A percentile compares a stretch with the other conserved stretches of the same genome.
phyloP scores from a whole-genome alignment of 1,140 invertebrate species.

The Danaus melanippus region DNA sequence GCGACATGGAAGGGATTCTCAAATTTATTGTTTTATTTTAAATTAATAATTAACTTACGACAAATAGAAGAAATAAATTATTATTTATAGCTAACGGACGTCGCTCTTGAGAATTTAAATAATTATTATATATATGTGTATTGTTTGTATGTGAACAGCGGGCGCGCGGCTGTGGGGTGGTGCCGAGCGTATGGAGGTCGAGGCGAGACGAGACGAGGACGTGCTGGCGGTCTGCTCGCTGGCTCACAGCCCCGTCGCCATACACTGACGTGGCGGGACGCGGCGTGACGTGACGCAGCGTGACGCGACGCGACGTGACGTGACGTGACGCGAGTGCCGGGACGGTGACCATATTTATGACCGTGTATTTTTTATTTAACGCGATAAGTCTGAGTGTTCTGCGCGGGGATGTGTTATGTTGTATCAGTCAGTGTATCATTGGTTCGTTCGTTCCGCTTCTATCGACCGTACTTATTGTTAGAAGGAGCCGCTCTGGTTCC shows the following conservation, averaged over 20 bases:
- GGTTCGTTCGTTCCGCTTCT: constrained; percentile 54
- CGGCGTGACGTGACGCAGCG: constrained; percentile 9
- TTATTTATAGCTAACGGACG: too few species aligned
- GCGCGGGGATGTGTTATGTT: constrained; percentile 48
- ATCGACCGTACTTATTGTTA: constrained; percentile 61
- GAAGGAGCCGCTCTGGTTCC: constrained; percentile 23
- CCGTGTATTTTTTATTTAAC: constrained; percentile 68
- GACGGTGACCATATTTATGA: constrained; percentile 64
- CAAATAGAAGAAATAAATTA: too few species aligned
- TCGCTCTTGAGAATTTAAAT: too few species aligned
- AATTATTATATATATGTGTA: constrained; percentile 2
- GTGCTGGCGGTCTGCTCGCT: constrained; percentile 50
- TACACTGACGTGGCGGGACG: constrained; percentile 44
- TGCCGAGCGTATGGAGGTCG: constrained; percentile 63
- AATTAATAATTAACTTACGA: too few species aligned
- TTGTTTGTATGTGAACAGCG: constrained; percentile 24
- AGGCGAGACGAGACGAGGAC: constrained; percentile 50
- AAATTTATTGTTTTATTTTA: too few species aligned
- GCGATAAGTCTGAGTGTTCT: constrained; percentile 68
- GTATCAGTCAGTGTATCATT: constrained; percentile 59
- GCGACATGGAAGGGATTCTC: too few species aligned
- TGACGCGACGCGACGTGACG: constrained; percentile 8
- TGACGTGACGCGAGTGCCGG: constrained; percentile 7
- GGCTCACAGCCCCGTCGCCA: constrained; percentile 59
- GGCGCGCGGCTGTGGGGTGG: constrained; percentile 45